Conservation (phyloP, 2,113 vertebrate species). For the Hucho hucho region DNA sequence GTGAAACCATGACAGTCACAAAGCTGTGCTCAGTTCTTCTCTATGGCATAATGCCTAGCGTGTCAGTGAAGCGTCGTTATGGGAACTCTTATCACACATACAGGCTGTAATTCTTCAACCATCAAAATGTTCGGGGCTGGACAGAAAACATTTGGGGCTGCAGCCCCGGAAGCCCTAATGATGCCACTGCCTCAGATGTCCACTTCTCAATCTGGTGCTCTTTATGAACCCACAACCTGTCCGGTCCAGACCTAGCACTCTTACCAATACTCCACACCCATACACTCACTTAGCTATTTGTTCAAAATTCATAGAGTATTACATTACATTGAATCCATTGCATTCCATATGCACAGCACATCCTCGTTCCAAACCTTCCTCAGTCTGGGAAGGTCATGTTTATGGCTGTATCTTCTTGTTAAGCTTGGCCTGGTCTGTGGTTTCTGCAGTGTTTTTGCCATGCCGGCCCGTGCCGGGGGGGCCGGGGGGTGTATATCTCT, state of each 20-base stretch:
- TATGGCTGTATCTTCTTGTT: not conserved
- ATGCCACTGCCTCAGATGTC: too few species aligned
- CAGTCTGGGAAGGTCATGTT: not conserved
- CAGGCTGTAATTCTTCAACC: too few species aligned
- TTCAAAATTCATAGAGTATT: not conserved
- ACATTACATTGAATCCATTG: not conserved
- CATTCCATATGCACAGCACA: not conserved
- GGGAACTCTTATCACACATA: too few species aligned
- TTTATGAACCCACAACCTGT: too few species aligned
- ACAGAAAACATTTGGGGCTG: too few species aligned
- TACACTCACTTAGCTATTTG: not conserved
- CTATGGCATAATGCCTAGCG: too few species aligned
- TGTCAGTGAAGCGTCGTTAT: too few species aligned
- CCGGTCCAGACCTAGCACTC: not conserved
- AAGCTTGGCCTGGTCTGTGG: not conserved
- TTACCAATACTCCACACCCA: not conserved
- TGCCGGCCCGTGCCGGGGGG: not conserved
- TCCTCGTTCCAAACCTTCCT: not conserved
- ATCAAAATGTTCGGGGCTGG: too few species aligned
- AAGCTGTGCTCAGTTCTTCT: too few species aligned
- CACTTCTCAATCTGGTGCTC: too few species aligned
- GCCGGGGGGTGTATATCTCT: constrained; percentile 41
- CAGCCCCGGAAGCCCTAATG: too few species aligned
- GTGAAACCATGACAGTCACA: too few species aligned
- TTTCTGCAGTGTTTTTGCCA: not conserved